Percentiles rank a stretch among this genome's conserved stretches.
phyloP scores from a whole-genome alignment of 1,140 invertebrate species.

The Ectropis grisescens region DNA sequence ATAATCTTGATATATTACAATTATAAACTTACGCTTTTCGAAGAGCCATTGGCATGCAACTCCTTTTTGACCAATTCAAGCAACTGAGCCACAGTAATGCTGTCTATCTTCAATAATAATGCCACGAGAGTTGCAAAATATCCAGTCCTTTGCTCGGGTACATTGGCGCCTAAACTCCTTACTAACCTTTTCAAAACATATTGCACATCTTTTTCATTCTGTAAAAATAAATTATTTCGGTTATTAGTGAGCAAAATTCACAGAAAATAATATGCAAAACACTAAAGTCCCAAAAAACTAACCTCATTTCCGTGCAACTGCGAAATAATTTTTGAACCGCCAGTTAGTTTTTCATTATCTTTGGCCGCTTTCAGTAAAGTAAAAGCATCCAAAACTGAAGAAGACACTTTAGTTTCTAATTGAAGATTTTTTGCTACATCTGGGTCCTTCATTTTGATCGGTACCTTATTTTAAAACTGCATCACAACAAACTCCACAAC shows the following conservation, averaged over 20 bases:
- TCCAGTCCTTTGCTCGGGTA: slow-evolving; percentile 37
- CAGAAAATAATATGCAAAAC: too few relatives aligned
- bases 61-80: slow-evolving; percentile 47
- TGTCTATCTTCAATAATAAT: slow-evolving; percentile 28
- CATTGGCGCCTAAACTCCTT: slow-evolving; percentile 51
- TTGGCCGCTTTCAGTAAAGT: slow-evolving; percentile 39
- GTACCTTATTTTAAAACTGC: slow-evolving; percentile 2
- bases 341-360: slow-evolving; percentile 38
- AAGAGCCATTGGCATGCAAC: slow-evolving; percentile 46
- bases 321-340: slow-evolving; percentile 43
- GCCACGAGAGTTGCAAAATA: slow-evolving; percentile 47
- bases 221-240: too few relatives aligned
- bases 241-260: too few relatives aligned
- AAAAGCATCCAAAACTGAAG: slow-evolving; percentile 49
- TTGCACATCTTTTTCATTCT: slow-evolving; percentile 63
- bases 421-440: slow-evolving; percentile 12
- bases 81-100: slow-evolving; percentile 32
- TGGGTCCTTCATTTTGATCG: slow-evolving; percentile 39
- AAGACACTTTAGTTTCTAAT: slow-evolving; percentile 25
- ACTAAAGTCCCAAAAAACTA: slow-evolving; percentile 20
- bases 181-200: slow-evolving; percentile 50
- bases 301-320: slow-evolving; percentile 44
- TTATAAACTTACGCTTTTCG: slow-evolving; percentile 63
- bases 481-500: slow-evolving; percentile 11
- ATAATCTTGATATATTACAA: too few relatives aligned